Evolutionary conservation across 2,888 invertebrate genomes (phyloP), one percentile per base, ranked within the genome.

Genomic region (Agrochola litura): DNA sequence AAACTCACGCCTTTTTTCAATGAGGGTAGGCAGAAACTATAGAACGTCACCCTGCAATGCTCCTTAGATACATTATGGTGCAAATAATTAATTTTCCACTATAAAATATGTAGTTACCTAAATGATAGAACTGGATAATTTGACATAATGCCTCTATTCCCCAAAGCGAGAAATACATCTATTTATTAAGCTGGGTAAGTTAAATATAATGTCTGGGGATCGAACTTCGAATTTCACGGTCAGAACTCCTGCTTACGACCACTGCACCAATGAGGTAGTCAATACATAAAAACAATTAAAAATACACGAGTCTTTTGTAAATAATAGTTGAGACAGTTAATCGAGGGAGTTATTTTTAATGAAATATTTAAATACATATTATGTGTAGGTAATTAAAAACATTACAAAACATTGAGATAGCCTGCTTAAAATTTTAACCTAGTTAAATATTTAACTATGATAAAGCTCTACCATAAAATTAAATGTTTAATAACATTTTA

Each of bases 381-480:
- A n/a, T 43, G 10, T 10, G 2, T 43, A 46, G 46, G 5, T 46
- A 46, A 14, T 54, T 54, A 43, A 43, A 64, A 69, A 54, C 19
- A 25, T 60, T 14, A 65, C 2, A 67, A 63, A 63, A 22, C 46
- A 72, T 49, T 61, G 14, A 54, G 10, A 56, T 5, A 46, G 30
- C 10, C 54, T 22, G 9, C 2, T 49, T 49, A 54, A 54, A 41
- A 69, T 64, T 69, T 49, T 8, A 52, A 19, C 1, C 49, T 19
- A n/a, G 16, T 66, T n/a, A 67, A 69, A 61, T 25, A 49, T 66
- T 61, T 22, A 56, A 66, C 3, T 30, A 54, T 16, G 14, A 49
- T 25, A 77, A 78, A 30, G 25, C n/a, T 52, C 8, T 19, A 30
- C n/a, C 16, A 73, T 67, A 22, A 67, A 74, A 81, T 67, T 66